Conservation (phyloP, 2,113 vertebrate genomes). For the Bubalus kerabau region DNA sequence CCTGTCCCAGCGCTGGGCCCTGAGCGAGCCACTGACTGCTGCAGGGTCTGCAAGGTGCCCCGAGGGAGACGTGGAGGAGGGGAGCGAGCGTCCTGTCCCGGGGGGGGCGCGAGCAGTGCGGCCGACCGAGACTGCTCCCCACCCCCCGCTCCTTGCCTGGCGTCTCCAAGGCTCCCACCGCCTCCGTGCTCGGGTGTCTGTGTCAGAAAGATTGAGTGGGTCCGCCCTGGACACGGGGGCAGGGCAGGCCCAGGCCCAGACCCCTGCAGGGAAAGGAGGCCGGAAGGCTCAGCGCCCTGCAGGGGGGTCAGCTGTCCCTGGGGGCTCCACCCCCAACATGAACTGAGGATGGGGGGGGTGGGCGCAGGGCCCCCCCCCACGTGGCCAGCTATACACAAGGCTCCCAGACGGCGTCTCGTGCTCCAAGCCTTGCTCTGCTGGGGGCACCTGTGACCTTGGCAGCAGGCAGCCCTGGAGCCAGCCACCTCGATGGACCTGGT, state of each 20-base stretch:
- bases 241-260: accelerated
- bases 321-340: neutral
- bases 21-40: neutral
- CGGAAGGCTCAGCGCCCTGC: neutral
- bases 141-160: accelerated
- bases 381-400: neutral
- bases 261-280: accelerated
- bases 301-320: too few species aligned
- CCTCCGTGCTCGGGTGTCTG: neutral
- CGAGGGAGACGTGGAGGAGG: accelerated
- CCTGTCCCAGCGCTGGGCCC: neutral
- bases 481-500: neutral
- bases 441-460: neutral
- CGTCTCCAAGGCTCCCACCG: accelerated
- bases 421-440: accelerated
- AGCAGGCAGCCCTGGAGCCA: too few species aligned
- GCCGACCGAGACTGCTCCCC: too few species aligned
- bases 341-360: neutral
- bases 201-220: neutral
- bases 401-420: accelerated
- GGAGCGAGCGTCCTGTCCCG: accelerated
- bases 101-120: neutral
- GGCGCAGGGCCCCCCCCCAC: accelerated
- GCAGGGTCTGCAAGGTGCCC: accelerated
- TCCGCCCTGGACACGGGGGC: accelerated